These are phyloP conservation scores for Eulithis prunata DNA, from an alignment of 2,888 invertebrate species.

Conservation along the genomic window DNA sequence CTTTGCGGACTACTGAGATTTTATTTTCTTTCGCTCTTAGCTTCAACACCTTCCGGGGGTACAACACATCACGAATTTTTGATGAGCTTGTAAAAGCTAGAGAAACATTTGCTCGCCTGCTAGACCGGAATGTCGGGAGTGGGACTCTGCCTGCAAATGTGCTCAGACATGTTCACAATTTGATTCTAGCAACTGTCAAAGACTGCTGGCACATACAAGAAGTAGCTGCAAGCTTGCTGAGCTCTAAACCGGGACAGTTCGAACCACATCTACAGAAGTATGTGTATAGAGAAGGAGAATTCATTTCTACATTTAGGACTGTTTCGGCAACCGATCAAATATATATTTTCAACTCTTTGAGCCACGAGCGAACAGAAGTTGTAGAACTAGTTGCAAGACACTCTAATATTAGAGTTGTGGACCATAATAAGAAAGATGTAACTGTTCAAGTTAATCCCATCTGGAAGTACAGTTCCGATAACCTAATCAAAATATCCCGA, in stretches of 20 bases:
- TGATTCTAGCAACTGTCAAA: slow-evolving; percentile 74
- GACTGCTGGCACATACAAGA: slow-evolving; percentile 77
- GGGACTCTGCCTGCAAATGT: slow-evolving; percentile 95
- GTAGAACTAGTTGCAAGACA: slow-evolving; percentile 88
- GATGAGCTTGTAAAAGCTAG: slow-evolving; percentile 83
- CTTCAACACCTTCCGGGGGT: slow-evolving; percentile 82
- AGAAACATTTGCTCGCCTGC: slow-evolving; percentile 93
- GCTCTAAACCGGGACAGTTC: slow-evolving; percentile 89
- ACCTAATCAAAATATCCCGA: slow-evolving; percentile 63
- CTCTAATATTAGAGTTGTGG: slow-evolving; percentile 89
- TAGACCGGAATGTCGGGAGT: slow-evolving; percentile 98
- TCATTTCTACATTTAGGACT: slow-evolving; percentile 69
- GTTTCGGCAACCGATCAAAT: slow-evolving; percentile 85
- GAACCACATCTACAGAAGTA: slow-evolving; percentile 83
- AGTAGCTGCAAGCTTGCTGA: slow-evolving; percentile 78
- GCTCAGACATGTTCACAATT: slow-evolving; percentile 92
- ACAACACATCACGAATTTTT: slow-evolving; percentile 81
- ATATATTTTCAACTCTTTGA: slow-evolving; percentile 93
- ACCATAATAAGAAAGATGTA: slow-evolving; percentile 85
- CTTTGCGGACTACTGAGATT: slow-evolving; percentile 92
- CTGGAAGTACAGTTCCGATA: slow-evolving; percentile 65
- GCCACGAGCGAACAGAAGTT: slow-evolving; percentile 91
- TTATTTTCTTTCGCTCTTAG: slow-evolving; percentile 92
- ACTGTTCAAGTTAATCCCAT: slow-evolving; percentile 71
- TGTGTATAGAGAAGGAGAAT: slow-evolving; percentile 71